Conservation (phyloP, 2,888 invertebrate species). For the Nemotelus pantherinus region DNA sequence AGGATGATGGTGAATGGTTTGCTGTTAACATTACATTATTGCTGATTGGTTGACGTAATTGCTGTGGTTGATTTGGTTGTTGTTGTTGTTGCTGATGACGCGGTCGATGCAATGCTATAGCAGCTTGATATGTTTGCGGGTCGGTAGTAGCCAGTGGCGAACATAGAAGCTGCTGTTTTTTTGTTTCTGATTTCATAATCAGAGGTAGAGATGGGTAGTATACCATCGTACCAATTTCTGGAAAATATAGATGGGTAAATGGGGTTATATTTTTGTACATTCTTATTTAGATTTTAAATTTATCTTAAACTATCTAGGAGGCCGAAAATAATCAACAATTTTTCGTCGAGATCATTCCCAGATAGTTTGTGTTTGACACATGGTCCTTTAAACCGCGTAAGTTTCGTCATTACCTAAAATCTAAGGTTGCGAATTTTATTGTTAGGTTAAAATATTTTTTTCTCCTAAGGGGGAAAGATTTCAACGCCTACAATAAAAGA, state of each 20-base stretch:
- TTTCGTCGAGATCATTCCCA: no score
- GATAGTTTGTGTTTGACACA: no score
- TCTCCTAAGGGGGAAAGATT: no score
- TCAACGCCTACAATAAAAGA: no score
- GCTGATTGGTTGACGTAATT: conserved; percentile 40
- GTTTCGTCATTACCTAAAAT: no score
- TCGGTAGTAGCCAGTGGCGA: conserved; percentile 54
- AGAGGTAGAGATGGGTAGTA: conserved; percentile 63
- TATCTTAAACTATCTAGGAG: no score
- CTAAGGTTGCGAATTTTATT: no score
- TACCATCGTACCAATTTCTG: conserved; percentile 63
- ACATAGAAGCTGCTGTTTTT: conserved; percentile 59
- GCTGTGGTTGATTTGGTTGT: conserved; percentile 37
- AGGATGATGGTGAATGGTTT: conserved; percentile 34
- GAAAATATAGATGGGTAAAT: conserved; percentile 44
- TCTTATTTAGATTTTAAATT: no score
- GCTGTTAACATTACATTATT: conserved; percentile 38
- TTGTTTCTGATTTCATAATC: conserved; percentile 63
- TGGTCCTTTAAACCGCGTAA: no score
- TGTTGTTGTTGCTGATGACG: conserved; percentile 55
- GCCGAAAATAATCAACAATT: no score
- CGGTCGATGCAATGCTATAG: conserved; percentile 51
- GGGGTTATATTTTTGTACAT: no score
- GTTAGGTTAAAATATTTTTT: no score
- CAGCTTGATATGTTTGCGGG: conserved; percentile 52